Conservation (phyloP, 2,888 invertebrate genomes). For the Neelides folsomi region DNA sequence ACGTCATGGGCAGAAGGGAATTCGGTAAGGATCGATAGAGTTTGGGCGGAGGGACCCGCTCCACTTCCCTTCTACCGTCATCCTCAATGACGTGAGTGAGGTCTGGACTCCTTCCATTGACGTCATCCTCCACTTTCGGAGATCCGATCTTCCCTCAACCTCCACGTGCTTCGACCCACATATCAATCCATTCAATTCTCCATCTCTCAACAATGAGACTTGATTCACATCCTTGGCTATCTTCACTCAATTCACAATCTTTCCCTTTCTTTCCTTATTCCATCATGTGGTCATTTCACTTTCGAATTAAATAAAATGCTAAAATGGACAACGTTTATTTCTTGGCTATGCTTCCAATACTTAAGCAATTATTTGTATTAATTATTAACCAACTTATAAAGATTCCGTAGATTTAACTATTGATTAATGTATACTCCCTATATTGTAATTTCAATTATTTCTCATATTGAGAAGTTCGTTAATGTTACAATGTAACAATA, state of each 20-base stretch:
- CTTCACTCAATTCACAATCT: neutral
- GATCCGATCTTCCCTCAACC: neutral
- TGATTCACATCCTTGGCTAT: neutral
- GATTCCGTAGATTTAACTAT: too few relatives aligned
- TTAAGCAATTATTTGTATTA: too few relatives aligned
- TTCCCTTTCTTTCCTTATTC: neutral
- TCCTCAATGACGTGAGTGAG: slow-evolving; percentile 30
- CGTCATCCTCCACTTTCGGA: slow-evolving; percentile 25
- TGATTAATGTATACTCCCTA: too few relatives aligned
- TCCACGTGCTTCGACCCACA: slow-evolving; percentile 12
- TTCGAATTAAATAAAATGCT: neutral
- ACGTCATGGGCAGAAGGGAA: too few relatives aligned
- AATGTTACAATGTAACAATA: too few relatives aligned
- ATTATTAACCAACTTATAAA: too few relatives aligned
- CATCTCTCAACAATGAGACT: neutral
- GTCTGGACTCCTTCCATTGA: slow-evolving; percentile 28
- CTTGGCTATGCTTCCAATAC: neutral
- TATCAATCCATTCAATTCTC: neutral
- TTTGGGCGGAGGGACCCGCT: slow-evolving; percentile 7
- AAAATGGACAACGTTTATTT: neutral
- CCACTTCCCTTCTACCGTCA: slow-evolving; percentile 28
- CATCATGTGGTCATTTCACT: neutral
- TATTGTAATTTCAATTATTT: too few relatives aligned
- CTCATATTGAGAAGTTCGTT: too few relatives aligned
- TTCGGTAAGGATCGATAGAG: neutral